Conservation (phyloP, 2,113 vertebrate species). For the Platysteira castanea region DNA sequence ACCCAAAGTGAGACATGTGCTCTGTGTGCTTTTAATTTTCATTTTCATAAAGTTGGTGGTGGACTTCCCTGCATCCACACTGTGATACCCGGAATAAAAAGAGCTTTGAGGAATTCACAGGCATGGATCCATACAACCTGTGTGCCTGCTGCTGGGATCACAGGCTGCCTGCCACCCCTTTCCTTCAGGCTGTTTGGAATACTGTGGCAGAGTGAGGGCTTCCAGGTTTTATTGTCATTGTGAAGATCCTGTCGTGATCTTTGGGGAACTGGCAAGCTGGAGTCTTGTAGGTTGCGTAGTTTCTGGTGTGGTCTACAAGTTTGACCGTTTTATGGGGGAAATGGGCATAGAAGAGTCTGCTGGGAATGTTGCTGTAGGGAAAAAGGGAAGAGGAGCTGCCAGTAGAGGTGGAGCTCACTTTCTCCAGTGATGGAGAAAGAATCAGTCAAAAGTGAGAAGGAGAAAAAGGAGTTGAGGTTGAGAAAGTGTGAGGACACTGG, state of each 20-base stretch:
- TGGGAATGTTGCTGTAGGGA: background rate
- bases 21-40: background rate
- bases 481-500: background rate
- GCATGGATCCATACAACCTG: rapidly evolving
- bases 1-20: background rate
- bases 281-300: rapidly evolving
- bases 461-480: background rate
- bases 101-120: too few relatives aligned
- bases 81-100: background rate
- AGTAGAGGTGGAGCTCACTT: background rate
- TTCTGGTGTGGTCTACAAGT: background rate
- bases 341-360: background rate
- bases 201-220: background rate
- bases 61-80: rapidly evolving
- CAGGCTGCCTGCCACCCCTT: background rate
- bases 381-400: background rate
- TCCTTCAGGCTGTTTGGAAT: background rate
- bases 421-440: background rate
- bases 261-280: background rate
- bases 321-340: background rate
- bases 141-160: background rate
- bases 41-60: background rate
- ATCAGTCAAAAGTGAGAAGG: rapidly evolving
- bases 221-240: rapidly evolving
- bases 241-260: background rate